Base-by-base conservation (phyloP, 2,888 invertebrate species). In the Electrophaes corylata region DNA sequence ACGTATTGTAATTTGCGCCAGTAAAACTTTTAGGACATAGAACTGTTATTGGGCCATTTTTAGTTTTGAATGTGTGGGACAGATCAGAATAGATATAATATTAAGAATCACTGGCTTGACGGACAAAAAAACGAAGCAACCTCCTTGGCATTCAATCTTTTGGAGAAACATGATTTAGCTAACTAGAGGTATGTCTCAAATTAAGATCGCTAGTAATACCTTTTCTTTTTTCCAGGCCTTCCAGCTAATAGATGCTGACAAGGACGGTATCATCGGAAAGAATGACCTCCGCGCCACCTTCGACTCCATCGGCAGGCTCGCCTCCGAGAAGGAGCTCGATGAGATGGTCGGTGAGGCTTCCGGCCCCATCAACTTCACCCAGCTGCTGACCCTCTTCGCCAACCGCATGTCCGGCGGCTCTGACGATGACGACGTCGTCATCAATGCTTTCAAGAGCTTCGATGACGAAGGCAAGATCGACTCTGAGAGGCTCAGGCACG, bases 221-320 rank as follows among this genome's bases (percentile, higher is more conserved):
- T n/a, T n/a, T n/a, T 31, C 1, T 18, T 45, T 45, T 11, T n/a
- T 52, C 4, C 85, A 97, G 96, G 98, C 96, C 83, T 98, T 98
- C 96, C 96, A 96, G 92, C 95, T 98, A 79, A 98, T 98, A 96
- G 98, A 98, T 94, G 95, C 96, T 91, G 97, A 98, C 94, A 98
- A 98, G 92, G 98, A 98, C 86, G 97, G 97, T 75, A 94, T 97
- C 91, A 94, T 95, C 91, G 94, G 96, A 89, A 97, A 97, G 93
- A 95, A 95, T 90, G 98, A 98, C 93, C 94, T 98, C 83, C 95
- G 97, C 84, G 96, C 96, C 83, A 96, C 96, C 83, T 98, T 97
- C 93, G 98, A 98, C 93, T 96, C 96, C 76, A 95, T 98, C 75
- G 98, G 98, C 88, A 96, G 96, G 89, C 94, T 98, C 75, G 95